A percentile compares a stretch with the other conserved stretches of the same genome.
These are phyloP conservation scores for Myodes glareolus DNA, from an alignment of 2,113 vertebrate genomes.

Conservation along the genomic window DNA sequence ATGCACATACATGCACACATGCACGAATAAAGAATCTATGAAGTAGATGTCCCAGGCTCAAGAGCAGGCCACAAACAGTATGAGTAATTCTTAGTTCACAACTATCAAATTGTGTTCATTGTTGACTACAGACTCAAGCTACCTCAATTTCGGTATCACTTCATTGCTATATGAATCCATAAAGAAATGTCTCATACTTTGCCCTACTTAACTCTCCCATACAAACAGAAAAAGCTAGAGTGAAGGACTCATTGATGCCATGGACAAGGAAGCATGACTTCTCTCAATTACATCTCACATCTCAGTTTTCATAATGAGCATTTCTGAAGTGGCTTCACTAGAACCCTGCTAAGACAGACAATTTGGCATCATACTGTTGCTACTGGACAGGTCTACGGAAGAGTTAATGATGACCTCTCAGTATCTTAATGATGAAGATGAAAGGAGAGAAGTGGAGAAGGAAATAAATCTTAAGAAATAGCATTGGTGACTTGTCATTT, in stretches of 20 bases:
- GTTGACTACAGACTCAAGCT: background rate
- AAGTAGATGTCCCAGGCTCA: background rate
- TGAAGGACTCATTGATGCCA: background rate
- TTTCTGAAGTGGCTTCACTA: background rate
- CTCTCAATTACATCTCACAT: background rate
- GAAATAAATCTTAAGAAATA: background rate
- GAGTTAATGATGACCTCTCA: background rate
- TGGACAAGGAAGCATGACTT: background rate
- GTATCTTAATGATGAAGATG: background rate
- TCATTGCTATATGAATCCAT: background rate
- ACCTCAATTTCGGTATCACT: background rate
- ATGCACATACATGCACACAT: no score
- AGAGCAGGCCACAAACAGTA: background rate
- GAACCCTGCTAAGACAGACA: background rate
- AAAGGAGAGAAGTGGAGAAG: background rate
- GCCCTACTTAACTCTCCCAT: background rate
- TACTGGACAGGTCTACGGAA: background rate
- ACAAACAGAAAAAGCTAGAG: background rate
- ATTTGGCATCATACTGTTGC: background rate
- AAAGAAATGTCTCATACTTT: background rate
- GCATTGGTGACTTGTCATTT: slow-evolving; percentile 92
- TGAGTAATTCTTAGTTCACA: background rate
- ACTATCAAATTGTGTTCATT: background rate
- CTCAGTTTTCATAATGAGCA: background rate
- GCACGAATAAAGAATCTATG: background rate